These are phyloP conservation scores for Dicaeum eximium DNA, from an alignment of 2,113 vertebrate genomes.

Conservation along the genomic window DNA sequence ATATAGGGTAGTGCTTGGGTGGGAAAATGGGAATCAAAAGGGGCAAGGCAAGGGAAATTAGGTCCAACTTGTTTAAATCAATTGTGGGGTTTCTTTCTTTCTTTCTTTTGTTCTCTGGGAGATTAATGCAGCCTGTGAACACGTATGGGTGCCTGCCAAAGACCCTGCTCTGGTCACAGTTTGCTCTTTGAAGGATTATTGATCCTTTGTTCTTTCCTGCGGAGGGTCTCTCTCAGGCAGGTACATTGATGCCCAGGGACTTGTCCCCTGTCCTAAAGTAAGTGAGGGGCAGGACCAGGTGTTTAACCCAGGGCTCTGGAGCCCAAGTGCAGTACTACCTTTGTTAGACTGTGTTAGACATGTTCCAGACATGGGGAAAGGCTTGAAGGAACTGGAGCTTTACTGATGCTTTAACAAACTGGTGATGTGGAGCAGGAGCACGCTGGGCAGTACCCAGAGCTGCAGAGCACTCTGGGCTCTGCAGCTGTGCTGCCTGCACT, in stretches of 20 bases:
- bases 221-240: not conserved
- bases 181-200: not conserved
- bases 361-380: not conserved
- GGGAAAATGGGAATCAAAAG: not conserved
- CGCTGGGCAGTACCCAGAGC: not conserved
- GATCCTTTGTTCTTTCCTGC: not conserved
- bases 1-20: fast-evolving
- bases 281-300: not conserved
- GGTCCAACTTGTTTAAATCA: not conserved
- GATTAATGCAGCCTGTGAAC: not conserved
- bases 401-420: not conserved
- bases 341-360: not conserved
- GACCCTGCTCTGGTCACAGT: not conserved
- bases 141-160: not conserved
- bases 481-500: not conserved
- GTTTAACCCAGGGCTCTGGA: not conserved
- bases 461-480: fast-evolving
- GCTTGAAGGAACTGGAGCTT: conserved; percentile 1
- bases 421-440: not conserved
- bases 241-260: not conserved
- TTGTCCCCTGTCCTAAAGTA: not conserved
- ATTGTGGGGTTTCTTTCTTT: not conserved
- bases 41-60: not conserved
- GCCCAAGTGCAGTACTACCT: not conserved
- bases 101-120: not conserved